phyloP scores from a whole-genome alignment of 2,113 vertebrate genomes.

The Oreocharis arfaki region DNA sequence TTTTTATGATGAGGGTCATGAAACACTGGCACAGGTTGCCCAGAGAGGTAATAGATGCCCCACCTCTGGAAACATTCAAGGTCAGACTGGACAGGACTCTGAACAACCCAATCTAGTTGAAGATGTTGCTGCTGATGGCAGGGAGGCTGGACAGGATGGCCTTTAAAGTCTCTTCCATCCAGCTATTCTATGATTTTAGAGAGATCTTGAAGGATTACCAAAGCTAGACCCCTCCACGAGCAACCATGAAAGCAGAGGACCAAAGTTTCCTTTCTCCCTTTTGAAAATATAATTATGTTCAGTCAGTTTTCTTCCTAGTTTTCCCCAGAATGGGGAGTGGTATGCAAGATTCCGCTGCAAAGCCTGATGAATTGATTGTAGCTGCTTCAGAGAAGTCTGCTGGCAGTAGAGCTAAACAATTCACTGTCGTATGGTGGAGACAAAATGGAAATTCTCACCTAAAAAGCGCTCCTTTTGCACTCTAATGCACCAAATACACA shows the following conservation, averaged over 20 bases:
- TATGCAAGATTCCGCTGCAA: background rate
- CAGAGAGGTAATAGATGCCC: background rate
- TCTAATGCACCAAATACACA: background rate
- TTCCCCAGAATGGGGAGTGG: background rate
- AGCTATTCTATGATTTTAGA: background rate
- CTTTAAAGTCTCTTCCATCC: background rate
- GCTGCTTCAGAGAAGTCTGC: background rate
- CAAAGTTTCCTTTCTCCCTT: background rate
- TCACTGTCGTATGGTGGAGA: background rate
- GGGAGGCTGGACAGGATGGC: background rate
- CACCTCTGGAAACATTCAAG: background rate
- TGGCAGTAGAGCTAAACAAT: background rate
- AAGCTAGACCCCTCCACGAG: background rate
- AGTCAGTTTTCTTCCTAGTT: background rate
- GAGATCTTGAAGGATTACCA: background rate
- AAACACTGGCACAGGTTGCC: background rate
- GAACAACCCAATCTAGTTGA: background rate
- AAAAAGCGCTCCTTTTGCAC: background rate
- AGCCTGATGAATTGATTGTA: background rate
- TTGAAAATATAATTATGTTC: background rate
- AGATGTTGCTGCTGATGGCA: background rate
- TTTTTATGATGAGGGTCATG: background rate
- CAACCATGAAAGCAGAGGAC: background rate
- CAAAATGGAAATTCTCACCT: background rate
- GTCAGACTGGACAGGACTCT: background rate